Evolutionary conservation across 2,113 vertebrate species (phyloP), one percentile per base, ranked within the genome.

Genomic region (Myrmecophaga tridactyla): DNA sequence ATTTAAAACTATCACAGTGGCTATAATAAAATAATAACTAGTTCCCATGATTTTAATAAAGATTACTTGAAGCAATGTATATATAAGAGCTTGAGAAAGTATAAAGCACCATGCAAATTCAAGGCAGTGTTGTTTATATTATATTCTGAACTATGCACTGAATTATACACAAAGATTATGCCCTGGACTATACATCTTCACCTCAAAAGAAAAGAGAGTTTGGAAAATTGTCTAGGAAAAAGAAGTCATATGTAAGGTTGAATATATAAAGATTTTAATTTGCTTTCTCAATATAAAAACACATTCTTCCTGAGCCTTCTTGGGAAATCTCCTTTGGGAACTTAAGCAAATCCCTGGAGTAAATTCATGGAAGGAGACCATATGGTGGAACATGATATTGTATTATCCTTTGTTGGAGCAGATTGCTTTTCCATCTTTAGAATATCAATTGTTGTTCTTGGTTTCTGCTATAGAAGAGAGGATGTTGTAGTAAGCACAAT

Each of bases 351-450:
- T 90, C 31, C 56, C 58, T 90, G 51, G 62, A 91, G 91, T 86
- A 89, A 93, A 89, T 86, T 96, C 72, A 41, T 90, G 77, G 53
- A 90, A 72, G 29, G 65, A 96, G 36, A 95, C 36, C 31, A 73
- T 27, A 39, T 88, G 73, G 67, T 56, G 70, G 70, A 93, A 81
- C 72, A 80, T 81, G 65, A 90, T 82, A 94, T 25, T 75, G 21
- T 97, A 67, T 83, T 93, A 86, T 63, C 23, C 29, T 89, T 90
- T 90, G 41, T 56, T 94, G 73, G 7, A 92, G 25, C 48, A 91
- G 72, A 77, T 46, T 89, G 34, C 46, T 93, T 92, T 92, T 89
- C n/a, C 75, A 51, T 65, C 29, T 94, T 96, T 96, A 63, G 86
- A 83, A 94, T 60, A 56, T 43, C 70, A 89, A 65, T 82, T 90